Evolutionary conservation across 2,888 invertebrate genomes (phyloP).

Genomic region (Lordiphosa fenestrarum): DNA sequence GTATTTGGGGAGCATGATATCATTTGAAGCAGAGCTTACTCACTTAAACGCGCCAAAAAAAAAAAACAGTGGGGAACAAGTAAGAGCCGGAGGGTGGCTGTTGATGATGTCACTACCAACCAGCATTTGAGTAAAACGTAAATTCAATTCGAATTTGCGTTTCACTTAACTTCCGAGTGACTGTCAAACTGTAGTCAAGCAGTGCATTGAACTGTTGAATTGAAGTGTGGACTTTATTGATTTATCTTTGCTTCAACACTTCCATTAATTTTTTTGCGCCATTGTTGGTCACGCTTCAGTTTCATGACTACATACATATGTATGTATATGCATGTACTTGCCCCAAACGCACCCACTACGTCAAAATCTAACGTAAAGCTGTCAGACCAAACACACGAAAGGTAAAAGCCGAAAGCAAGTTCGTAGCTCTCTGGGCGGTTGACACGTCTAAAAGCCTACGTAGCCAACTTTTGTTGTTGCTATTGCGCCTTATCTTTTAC

Average conservation of each 20-base stretch:
- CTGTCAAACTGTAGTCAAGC: slow-evolving; percentile 28
- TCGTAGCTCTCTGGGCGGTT: slow-evolving; percentile 35
- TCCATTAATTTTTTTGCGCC: slow-evolving; percentile 17
- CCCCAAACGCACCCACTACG: slow-evolving; percentile 55
- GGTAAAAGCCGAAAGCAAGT: slow-evolving; percentile 29
- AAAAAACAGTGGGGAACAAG: slow-evolving; percentile 14
- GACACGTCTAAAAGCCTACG: slow-evolving; percentile 64
- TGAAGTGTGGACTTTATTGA: slow-evolving; percentile 29
- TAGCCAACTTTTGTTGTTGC: slow-evolving; percentile 57
- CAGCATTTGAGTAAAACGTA: slow-evolving; percentile 32
- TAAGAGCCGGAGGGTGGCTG: slow-evolving; percentile 7
- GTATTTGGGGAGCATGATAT: slow-evolving; percentile 43
- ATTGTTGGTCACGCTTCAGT: slow-evolving; percentile 47
- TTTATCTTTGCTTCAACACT: slow-evolving; percentile 29
- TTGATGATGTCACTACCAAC: slow-evolving; percentile 6
- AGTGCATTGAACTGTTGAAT: slow-evolving; percentile 36
- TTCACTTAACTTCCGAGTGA: slow-evolving; percentile 15
- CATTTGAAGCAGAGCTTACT: slow-evolving; percentile 55
- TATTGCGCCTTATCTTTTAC: slow-evolving; percentile 70
- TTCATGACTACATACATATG: slow-evolving; percentile 2
- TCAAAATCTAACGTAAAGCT: slow-evolving; percentile 41
- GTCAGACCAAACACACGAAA: slow-evolving; percentile 21
- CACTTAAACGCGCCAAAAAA: slow-evolving; percentile 56
- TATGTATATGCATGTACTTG: slow-evolving; percentile 26
- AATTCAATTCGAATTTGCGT: slow-evolving; percentile 9